Base-by-base conservation (phyloP, 2,113 vertebrate species). In the Neofelis nebulosa region DNA sequence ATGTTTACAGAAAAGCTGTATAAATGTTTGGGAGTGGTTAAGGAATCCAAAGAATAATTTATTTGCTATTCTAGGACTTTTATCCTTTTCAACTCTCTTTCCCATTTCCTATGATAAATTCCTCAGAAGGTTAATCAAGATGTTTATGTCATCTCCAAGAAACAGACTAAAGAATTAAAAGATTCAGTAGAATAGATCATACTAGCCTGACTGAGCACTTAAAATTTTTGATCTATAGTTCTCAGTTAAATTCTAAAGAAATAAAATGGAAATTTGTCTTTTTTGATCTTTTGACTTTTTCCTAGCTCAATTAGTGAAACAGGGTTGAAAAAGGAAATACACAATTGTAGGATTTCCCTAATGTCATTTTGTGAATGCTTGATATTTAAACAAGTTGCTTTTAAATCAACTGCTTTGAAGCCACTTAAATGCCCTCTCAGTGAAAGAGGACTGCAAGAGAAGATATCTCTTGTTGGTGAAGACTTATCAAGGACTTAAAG, bases 341-440 rank as follows among this genome's bases (percentile, higher is more conserved):
- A 38, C 31, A 96, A 93, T 79, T 66, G 36, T 55, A 85, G 79
- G 89, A 94, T 84, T 90, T 84, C n/a, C 13, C 73, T 95, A 48
- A 52, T 66, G 7, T 50, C 19, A 74, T 89, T 96, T 89, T 89
- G 29, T 87, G 86, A 93, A 63, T 96, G 95, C 76, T 86, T 95
- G 91, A 82, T 68, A 98, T 98, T 1, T 4, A 97, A 94, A 89
- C 12, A 21, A 97, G 96, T 97, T 97, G 82, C 84, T 98, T 97
- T 98, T 78, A 97, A 96, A n/a, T 93, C 71, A 97, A 80, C 92
- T 97, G 76, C 91, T 98, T 96, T 98, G 97, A 98, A 98, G 94
- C 88, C 66, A 80, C 73, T 94, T 92, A 80, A 96, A 79, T 97
- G 91, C 61, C 92, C 91, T 97, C 13, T 98, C 94, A 95, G 55